Evolutionary conservation across 2,113 vertebrate genomes (phyloP).

Genomic region (Xyliphius kryptos): DNA sequence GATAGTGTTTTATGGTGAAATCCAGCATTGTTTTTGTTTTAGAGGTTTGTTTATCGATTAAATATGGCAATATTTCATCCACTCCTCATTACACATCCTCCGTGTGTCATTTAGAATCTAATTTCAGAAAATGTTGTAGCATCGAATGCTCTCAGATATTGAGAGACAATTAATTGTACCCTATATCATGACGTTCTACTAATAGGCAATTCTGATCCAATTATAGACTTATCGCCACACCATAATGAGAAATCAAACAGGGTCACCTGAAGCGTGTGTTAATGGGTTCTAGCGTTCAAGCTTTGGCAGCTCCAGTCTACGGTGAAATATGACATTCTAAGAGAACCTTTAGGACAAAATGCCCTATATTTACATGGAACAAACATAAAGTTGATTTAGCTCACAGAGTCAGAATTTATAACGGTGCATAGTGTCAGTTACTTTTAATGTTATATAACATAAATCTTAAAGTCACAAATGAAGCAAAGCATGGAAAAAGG

Average conservation of each 20-base stretch:
- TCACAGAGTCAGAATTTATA: background rate
- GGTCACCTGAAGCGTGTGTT: conserved; percentile 12
- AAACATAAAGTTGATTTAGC: background rate
- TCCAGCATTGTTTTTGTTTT: background rate
- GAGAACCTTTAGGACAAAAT: background rate
- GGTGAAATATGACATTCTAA: conserved; percentile 7
- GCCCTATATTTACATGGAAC: background rate
- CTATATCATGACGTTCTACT: conserved; percentile 20
- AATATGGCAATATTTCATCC: background rate
- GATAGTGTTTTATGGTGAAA: background rate
- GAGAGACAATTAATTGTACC: conserved; percentile 21
- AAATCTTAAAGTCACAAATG: background rate
- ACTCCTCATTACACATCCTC: background rate
- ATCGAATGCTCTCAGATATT: conserved; percentile 15
- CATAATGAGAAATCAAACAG: conserved; percentile 40
- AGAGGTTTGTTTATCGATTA: background rate
- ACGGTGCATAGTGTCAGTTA: background rate
- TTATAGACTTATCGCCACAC: conserved; percentile 27
- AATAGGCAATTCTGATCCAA: conserved; percentile 29
- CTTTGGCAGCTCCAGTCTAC: conserved; percentile 23
- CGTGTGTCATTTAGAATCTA: conserved; percentile 16
- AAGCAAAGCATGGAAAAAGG: conserved; percentile 28
- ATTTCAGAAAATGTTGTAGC: conserved; percentile 1
- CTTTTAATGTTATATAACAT: background rate
- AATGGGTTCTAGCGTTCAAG: conserved; percentile 1